Evolutionary conservation across 2,888 invertebrate species (phyloP).

Genomic region (Furcula furcula): DNA sequence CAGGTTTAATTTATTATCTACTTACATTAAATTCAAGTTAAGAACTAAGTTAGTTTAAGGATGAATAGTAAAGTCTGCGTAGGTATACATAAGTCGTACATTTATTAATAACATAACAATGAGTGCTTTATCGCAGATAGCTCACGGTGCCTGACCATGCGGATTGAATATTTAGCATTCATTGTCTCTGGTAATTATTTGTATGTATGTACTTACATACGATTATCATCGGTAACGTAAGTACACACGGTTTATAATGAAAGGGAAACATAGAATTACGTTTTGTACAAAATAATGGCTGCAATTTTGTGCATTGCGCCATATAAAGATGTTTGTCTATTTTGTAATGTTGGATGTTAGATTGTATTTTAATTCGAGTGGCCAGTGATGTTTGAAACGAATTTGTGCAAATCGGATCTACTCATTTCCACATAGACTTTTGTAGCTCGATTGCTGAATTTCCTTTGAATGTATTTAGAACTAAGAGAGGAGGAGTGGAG

Average conservation of each 20-base stretch:
- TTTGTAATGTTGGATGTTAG: constrained; percentile 30
- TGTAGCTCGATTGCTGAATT: background rate
- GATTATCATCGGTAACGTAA: constrained; percentile 43
- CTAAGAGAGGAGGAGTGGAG: too few relatives aligned
- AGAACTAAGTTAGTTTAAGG: too few relatives aligned
- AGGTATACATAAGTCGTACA: too few relatives aligned
- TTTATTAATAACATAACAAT: too few relatives aligned
- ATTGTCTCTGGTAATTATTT: constrained; percentile 52
- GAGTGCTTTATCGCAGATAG: too few relatives aligned
- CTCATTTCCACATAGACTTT: background rate
- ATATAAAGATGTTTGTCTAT: constrained; percentile 32
- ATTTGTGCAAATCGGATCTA: constrained; percentile 4
- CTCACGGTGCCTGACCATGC: constrained; percentile 49
- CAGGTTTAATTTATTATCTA: too few relatives aligned
- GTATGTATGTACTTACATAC: too few relatives aligned
- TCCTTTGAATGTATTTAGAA: background rate
- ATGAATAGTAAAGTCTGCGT: too few relatives aligned
- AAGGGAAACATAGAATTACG: constrained; percentile 39
- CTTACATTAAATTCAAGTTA: too few relatives aligned
- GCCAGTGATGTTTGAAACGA: constrained; percentile 5
- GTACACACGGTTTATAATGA: constrained; percentile 32
- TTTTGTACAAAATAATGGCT: constrained; percentile 31
- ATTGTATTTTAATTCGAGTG: constrained; percentile 33
- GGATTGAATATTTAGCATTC: constrained; percentile 43
- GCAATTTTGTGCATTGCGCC: constrained; percentile 43